Evolutionary conservation across 2,797 vertebrate genomes (phyloP), one percentile per base, ranked within the genome.

Genomic region (Petrocephalus sullivani): DNA sequence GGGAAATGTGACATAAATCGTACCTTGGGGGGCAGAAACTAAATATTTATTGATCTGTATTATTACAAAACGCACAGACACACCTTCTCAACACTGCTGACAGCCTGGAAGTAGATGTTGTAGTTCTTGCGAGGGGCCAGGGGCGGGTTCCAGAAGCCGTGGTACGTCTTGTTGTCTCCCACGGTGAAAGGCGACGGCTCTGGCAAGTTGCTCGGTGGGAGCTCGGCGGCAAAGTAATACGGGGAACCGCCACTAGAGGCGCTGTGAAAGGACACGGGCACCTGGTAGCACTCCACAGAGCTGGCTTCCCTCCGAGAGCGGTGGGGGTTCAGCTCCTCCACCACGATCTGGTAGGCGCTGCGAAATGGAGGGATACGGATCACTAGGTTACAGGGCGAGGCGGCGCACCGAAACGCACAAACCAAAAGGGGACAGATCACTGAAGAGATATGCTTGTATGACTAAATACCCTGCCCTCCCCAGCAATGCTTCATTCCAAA

Each of bases 41-140:
- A 51, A 51, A 51, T 51, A 51, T 51, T 51, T 4, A 51, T 51
- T 51, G 49, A 51, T 51, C 49, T 51, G 49, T 51, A 51, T 51
- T 51, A 51, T 51, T 51, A 51, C 0, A 51, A 51, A 51, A 51
- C n/a, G 8, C 60, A 23, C 28, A 33, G 51, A 87, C 6, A 95
- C 92, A 99, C 98, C 97, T 98, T 97, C 91, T 99, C 98, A 0
- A 99, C 98, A 7, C 98, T 98, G 96, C 98, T 99, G 93, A 99
- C 98, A 9, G 98, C 98, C 94, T 99, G 98, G 93, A 98, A 97
- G 92, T 99, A 98, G 95, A 99, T 99, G 95, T 99, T 99, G 95
- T 99, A 99, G 91, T 98, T 98, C 93, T 99, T 99, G 82, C 98
- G 96, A 4, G 98, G 98, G 87, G 97, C 97, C 92, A 99, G 91